A percentile compares a stretch with the other conserved stretches of the same genome.
Conservation (phyloP, 1,140 invertebrate genomes). For the Rhyacophila brunnea region DNA sequence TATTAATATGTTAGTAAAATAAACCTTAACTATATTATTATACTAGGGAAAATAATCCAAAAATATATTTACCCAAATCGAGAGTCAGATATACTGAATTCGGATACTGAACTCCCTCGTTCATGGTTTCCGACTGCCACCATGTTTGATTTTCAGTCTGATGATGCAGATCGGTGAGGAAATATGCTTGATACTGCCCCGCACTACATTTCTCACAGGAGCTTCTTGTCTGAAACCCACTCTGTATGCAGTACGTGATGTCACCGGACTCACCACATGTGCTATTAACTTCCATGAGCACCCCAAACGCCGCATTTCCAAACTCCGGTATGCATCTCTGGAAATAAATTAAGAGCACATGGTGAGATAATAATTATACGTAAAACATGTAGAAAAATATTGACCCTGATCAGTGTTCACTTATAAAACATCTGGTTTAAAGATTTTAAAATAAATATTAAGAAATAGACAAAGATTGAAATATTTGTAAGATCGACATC, state of each 20-base stretch:
- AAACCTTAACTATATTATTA: too few species aligned
- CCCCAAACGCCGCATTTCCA: constrained; percentile 91
- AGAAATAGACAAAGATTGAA: too few species aligned
- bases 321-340: constrained; percentile 95
- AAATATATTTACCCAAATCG: constrained; percentile 70
- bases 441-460: background rate
- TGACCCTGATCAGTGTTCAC: background rate
- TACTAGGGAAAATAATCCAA: too few species aligned
- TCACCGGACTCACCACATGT: constrained; percentile 81
- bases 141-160: constrained; percentile 88
- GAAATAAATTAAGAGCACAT: constrained; percentile 24
- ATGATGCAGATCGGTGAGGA: constrained; percentile 87
- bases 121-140: constrained; percentile 99
- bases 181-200: constrained; percentile 73
- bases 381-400: background rate
- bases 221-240: constrained; percentile 61
- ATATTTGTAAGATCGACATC: too few species aligned
- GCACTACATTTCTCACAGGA: constrained; percentile 64
- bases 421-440: background rate
- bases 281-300: constrained; percentile 88
- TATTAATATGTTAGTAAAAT: too few species aligned
- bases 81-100: constrained; percentile 91
- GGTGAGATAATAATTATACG: background rate
- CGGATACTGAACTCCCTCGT: constrained; percentile 86
- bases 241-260: constrained; percentile 88